phyloP scores from a whole-genome alignment of 2,888 invertebrate genomes.

The Eulithis prunata region DNA sequence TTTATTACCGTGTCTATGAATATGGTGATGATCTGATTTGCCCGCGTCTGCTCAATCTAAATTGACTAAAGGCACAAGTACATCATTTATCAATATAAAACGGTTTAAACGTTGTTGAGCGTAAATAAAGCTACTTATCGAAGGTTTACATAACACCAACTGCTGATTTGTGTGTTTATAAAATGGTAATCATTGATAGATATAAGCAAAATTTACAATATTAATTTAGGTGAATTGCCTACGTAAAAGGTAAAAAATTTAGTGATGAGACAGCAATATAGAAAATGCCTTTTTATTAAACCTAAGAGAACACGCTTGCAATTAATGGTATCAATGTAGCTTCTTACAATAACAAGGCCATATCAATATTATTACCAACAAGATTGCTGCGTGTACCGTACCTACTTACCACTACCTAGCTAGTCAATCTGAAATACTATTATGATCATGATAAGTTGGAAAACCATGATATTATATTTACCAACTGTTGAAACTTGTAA shows the following conservation, averaged over 20 bases:
- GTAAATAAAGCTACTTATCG: neutral
- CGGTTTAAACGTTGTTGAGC: neutral
- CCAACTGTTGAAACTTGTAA: too few relatives aligned
- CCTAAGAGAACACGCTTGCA: neutral
- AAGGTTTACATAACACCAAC: neutral
- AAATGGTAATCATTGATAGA: neutral
- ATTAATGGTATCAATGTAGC: neutral
- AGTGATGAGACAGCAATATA: neutral
- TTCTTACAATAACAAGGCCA: slow-evolving; percentile 20
- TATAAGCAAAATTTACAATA: too few relatives aligned
- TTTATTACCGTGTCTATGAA: slow-evolving; percentile 54
- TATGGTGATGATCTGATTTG: slow-evolving; percentile 46
- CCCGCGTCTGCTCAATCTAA: slow-evolving; percentile 21
- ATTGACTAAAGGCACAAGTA: slow-evolving; percentile 12
- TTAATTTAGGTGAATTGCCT: too few relatives aligned
- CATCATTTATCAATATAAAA: neutral
- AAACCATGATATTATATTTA: slow-evolving; percentile 5
- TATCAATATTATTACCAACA: slow-evolving; percentile 14
- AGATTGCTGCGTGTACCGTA: slow-evolving; percentile 3
- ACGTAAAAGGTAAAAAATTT: too few relatives aligned
- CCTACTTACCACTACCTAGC: neutral
- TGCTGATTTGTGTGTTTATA: neutral
- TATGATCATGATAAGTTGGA: slow-evolving; percentile 21
- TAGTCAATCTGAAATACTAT: slow-evolving; percentile 16
- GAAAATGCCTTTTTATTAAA: slow-evolving; percentile 3